Conservation (phyloP, 2,797 vertebrate genomes). For the Eptatretus atami region DNA sequence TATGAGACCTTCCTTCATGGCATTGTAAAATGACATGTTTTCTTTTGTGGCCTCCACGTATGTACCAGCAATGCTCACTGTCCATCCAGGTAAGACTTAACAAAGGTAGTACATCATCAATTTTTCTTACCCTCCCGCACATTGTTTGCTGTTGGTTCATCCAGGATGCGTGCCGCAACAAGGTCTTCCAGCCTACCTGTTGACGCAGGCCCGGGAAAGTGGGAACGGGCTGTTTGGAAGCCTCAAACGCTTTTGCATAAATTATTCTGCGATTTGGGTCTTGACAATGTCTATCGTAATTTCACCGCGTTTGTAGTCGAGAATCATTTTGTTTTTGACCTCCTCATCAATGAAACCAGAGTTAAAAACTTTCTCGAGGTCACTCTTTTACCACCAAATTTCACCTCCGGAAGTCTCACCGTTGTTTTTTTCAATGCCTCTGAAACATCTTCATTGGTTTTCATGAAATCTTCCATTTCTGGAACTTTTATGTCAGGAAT, state of each 20-base stretch:
- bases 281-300: constrained; percentile 1
- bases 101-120: constrained; percentile 1
- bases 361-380: not conserved
- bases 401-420: not conserved
- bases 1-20: constrained; percentile 15
- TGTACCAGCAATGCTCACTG: constrained; percentile 17
- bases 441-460: not conserved
- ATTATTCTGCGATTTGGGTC: not conserved
- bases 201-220: constrained; percentile 1
- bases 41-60: constrained; percentile 15
- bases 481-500: too few species aligned
- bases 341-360: constrained; percentile 1
- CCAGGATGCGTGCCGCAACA: not conserved
- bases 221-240: not conserved
- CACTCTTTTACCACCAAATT: not conserved
- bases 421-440: not conserved
- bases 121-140: not conserved
- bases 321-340: not conserved
- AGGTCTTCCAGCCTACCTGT: constrained; percentile 1
- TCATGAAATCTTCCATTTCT: too few species aligned
- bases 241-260: not conserved
- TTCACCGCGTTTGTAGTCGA: not conserved
- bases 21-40: constrained; percentile 19
- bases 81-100: constrained; percentile 1
- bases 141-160: not conserved